A percentile compares a stretch with the other conserved stretches of the same genome.
These are phyloP conservation scores for Lycopodina hypogea DNA, from an alignment of 37 sponge, comb jelly and placozoan species.

Conservation along the genomic window DNA sequence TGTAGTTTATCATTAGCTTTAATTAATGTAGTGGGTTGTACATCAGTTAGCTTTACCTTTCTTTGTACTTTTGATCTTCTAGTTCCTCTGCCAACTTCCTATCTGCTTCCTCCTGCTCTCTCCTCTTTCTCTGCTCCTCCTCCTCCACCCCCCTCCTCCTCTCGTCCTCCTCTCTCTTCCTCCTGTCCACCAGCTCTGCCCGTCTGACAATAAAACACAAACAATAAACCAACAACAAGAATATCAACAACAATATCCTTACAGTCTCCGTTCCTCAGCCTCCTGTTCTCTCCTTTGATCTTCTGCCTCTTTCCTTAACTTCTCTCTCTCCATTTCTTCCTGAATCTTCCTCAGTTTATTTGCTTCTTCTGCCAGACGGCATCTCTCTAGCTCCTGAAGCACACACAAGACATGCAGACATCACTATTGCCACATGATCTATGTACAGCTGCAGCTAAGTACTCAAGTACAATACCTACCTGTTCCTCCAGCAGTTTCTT, in stretches of 20 bases:
- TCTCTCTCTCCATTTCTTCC: constrained; percentile 88
- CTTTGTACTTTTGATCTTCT: neutral
- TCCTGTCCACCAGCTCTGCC: constrained; percentile 75
- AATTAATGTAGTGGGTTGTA: neutral
- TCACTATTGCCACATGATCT: neutral
- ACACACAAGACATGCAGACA: neutral
- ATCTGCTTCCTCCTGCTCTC: constrained; percentile 44
- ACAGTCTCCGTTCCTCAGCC: constrained; percentile 81
- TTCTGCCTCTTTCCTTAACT: constrained; percentile 70
- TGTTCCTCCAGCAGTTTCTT: constrained; percentile 31
- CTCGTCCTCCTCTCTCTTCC: constrained; percentile 67
- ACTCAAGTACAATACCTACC: too few relatives aligned
- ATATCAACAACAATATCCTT: constrained; percentile 15
- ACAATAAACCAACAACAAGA: neutral
- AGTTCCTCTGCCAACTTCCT: constrained; percentile 14
- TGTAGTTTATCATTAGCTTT: too few relatives aligned
- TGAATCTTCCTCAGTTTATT: constrained; percentile 74
- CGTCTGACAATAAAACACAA: constrained; percentile 37
- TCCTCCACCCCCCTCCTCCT: constrained; percentile 44
- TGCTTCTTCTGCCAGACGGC: constrained; percentile 69
- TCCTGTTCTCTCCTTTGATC: constrained; percentile 65
- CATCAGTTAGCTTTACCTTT: neutral
- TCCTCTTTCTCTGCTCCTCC: constrained; percentile 67
- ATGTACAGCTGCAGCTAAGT: too few relatives aligned
- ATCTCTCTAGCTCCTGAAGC: constrained; percentile 44